These are phyloP conservation scores for Coturnix japonica DNA, from an alignment of 2,113 vertebrate species.

Conservation along the genomic window DNA sequence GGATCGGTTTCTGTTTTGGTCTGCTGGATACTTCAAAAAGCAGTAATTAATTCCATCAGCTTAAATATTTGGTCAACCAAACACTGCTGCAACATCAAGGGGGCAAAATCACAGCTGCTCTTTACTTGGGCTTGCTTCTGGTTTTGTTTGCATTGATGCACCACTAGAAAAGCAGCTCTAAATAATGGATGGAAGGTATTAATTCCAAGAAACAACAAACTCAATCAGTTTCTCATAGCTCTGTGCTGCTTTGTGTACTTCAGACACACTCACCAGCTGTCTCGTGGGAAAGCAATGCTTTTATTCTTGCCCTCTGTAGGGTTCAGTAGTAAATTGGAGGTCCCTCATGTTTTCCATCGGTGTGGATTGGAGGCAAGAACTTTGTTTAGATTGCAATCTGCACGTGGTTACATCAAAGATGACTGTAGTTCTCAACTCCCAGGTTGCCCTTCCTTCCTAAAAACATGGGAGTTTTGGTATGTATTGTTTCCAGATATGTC, in stretches of 20 bases:
- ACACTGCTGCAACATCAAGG: not conserved
- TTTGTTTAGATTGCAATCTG: not conserved
- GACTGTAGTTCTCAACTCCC: not conserved
- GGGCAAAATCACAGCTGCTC: conserved; percentile 42
- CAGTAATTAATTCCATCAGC: not conserved
- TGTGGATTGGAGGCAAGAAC: not conserved
- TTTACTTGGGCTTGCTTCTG: not conserved
- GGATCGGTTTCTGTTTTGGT: not conserved
- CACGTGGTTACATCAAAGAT: rapidly evolving
- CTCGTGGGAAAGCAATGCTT: not conserved
- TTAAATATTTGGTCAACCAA: conserved; percentile 41
- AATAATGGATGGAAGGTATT: not conserved
- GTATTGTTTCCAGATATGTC: not conserved
- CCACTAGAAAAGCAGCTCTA: not conserved
- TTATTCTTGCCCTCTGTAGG: not conserved
- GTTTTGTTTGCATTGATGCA: not conserved
- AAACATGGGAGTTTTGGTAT: not conserved
- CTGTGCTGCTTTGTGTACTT: not conserved
- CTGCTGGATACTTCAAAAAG: not conserved
- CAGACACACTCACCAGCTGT: not conserved
- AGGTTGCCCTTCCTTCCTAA: not conserved
- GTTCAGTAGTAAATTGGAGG: not conserved
- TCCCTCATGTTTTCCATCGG: not conserved
- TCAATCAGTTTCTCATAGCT: not conserved
- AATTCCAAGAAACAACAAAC: not conserved